phyloP scores from a whole-genome alignment of 2,797 vertebrate species.

The Pampus argenteus region DNA sequence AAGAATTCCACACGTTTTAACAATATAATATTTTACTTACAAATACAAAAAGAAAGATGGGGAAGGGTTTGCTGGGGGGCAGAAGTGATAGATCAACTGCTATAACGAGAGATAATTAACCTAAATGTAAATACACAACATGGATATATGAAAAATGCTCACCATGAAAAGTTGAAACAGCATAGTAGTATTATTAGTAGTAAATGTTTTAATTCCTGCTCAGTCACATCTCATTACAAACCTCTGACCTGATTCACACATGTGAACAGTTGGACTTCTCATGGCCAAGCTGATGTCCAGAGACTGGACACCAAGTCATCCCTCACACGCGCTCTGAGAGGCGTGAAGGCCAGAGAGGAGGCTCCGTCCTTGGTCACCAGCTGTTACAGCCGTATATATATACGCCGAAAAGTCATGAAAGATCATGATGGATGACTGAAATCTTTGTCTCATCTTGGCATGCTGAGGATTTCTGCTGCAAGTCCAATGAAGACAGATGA shows the following conservation, averaged over 20 bases:
- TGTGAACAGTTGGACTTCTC: constrained; percentile 24
- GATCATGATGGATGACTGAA: constrained; percentile 69
- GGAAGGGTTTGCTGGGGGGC: no score
- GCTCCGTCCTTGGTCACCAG: constrained; percentile 55
- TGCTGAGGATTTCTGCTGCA: constrained; percentile 42
- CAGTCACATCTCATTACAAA: constrained; percentile 7
- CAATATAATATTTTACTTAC: no score
- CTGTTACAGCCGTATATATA: constrained; percentile 36
- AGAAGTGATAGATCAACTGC: no score
- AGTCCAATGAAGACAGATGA: constrained; percentile 73
- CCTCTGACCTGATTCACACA: constrained; percentile 27
- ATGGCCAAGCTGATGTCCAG: constrained; percentile 25
- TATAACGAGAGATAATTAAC: no score
- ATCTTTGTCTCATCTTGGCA: constrained; percentile 48
- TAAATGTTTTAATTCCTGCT: no score
- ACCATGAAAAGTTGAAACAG: no score
- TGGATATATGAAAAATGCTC: no score
- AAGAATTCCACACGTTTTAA: no score
- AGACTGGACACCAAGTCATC: constrained; percentile 51
- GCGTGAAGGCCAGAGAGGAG: constrained; percentile 49
- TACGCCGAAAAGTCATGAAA: constrained; percentile 58
- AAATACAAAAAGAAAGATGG: no score
- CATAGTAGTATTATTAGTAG: no score
- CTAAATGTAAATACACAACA: no score
- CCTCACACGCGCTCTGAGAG: constrained; percentile 34